These are phyloP conservation scores for Sesia apiformis DNA, from an alignment of 2,888 invertebrate species.

Conservation along the genomic window DNA sequence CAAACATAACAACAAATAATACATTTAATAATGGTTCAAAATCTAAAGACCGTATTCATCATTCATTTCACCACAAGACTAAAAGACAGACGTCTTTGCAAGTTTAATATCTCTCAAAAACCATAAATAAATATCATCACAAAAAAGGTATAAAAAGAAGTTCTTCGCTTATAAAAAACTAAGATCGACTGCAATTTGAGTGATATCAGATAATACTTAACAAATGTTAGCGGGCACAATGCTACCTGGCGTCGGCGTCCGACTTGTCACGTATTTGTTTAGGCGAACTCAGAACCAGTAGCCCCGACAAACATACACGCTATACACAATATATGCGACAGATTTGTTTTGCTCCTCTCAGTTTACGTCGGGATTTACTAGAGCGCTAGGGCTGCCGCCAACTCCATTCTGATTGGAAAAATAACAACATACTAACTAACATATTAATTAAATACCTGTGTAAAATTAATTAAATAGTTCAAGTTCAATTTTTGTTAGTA, in stretches of 20 bases:
- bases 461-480: too few species aligned
- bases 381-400: neutral
- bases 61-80: too few species aligned
- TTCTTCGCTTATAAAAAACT: constrained; percentile 16
- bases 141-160: constrained; percentile 3
- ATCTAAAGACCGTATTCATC: too few species aligned
- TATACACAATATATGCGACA: constrained; percentile 28
- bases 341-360: neutral
- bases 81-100: too few species aligned
- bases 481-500: too few species aligned
- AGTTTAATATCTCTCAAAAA: too few species aligned
- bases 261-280: constrained; percentile 66
- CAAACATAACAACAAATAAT: too few species aligned
- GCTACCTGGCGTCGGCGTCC: constrained; percentile 47
- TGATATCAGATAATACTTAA: constrained; percentile 66
- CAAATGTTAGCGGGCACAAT: constrained; percentile 60
- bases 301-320: constrained; percentile 43
- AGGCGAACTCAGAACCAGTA: constrained; percentile 71
- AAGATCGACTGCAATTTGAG: constrained; percentile 35
- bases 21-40: too few species aligned
- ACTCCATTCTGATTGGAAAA: too few species aligned
- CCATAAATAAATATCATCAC: neutral
- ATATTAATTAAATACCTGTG: too few species aligned
- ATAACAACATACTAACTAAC: too few species aligned
- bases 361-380: neutral